These are phyloP conservation scores for Patiria pectinifera DNA, from an alignment of 53 echinoderm and acorn worm species.

Conservation along the genomic window DNA sequence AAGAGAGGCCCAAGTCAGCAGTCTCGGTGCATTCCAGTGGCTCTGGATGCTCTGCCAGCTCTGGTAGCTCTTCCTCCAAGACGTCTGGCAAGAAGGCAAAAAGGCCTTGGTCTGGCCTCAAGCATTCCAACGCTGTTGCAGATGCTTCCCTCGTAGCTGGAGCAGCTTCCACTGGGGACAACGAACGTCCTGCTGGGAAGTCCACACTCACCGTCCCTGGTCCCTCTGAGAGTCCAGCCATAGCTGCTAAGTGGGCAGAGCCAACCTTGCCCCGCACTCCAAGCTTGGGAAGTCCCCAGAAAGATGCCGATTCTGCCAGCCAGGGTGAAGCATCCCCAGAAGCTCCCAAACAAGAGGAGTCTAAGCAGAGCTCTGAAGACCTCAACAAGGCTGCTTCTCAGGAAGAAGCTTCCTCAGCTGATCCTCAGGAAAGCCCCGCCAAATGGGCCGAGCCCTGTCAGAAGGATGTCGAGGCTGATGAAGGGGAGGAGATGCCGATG, in stretches of 20 bases:
- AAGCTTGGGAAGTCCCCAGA: not conserved
- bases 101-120: not conserved
- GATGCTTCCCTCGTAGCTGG: not conserved
- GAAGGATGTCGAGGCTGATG: not conserved
- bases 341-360: not conserved
- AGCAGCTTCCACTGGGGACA: not conserved
- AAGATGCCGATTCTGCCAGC: not conserved
- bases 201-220: not conserved
- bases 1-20: not conserved
- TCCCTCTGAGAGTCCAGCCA: not conserved
- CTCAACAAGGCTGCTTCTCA: not conserved
- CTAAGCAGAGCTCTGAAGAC: not conserved
- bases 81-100: slow-evolving; percentile 6
- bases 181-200: not conserved
- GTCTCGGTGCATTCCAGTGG: not conserved
- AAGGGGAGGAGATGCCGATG: not conserved
- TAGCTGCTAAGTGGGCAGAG: slow-evolving; percentile 7
- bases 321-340: not conserved
- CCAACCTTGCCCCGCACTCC: not conserved
- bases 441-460: not conserved
- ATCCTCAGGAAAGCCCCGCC: not conserved
- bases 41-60: not conserved
- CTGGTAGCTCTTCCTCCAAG: not conserved
- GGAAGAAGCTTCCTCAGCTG: not conserved
- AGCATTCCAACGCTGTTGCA: slow-evolving; percentile 8